A percentile compares a stretch with the other conserved stretches of the same genome.
Conservation (phyloP, 1,140 invertebrate species). For the Drosophila willistoni region DNA sequence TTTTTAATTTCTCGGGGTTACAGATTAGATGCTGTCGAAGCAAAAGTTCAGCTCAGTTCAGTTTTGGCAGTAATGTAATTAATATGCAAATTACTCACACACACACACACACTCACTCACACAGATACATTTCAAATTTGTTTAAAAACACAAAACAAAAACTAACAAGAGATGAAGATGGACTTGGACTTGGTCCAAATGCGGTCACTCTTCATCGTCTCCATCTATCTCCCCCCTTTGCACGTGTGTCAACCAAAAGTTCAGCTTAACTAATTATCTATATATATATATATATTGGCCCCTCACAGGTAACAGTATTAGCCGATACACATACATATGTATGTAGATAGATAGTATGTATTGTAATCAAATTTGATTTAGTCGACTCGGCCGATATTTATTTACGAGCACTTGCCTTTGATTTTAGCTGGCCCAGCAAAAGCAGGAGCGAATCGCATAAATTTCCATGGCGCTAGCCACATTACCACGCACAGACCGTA, state of each 20-base stretch:
- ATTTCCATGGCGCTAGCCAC: conserved; percentile 43
- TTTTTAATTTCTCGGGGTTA: conserved; percentile 80
- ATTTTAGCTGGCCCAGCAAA: conserved; percentile 60
- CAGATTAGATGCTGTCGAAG: conserved; percentile 78
- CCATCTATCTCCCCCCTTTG: conserved; percentile 9
- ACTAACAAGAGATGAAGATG: conserved; percentile 50
- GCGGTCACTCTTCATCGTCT: conserved; percentile 31
- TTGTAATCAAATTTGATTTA: conserved; percentile 72
- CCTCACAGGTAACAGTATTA: conserved; percentile 40
- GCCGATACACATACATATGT: neutral
- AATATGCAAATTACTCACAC: conserved; percentile 78
- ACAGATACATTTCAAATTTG: conserved; percentile 51
- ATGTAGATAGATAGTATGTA: conserved; percentile 12
- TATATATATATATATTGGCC: neutral
- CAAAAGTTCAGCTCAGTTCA: conserved; percentile 78
- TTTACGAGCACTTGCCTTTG: conserved; percentile 73
- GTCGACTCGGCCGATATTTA: conserved; percentile 64
- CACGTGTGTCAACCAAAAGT: conserved; percentile 56
- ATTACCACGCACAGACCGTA: conserved; percentile 44
- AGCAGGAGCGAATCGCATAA: conserved; percentile 52
- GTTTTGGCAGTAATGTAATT: conserved; percentile 69
- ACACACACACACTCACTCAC: conserved; percentile 59
- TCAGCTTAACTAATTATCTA: conserved; percentile 61
- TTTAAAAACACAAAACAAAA: conserved; percentile 20
- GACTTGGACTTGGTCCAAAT: conserved; percentile 57